Evolutionary conservation across 2,113 vertebrate genomes (phyloP), one percentile per base, ranked within the genome.

Genomic region (Thalassoma bifasciatum): DNA sequence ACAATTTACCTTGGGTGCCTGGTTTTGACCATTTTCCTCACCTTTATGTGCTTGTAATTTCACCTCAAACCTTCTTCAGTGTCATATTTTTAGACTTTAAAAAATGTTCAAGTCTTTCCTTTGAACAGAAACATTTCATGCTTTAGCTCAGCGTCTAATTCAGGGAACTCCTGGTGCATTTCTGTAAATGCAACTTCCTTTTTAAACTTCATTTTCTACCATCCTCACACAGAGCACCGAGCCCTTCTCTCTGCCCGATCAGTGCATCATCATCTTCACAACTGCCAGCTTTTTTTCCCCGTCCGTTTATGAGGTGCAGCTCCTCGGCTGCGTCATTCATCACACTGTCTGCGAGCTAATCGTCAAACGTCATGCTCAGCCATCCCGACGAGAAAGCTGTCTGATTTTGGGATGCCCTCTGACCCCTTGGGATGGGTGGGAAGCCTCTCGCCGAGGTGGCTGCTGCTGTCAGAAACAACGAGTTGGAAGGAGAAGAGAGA

Each of bases 361-460:
- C 36, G 46, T 75, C 80, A 72, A 79, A 83, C 34, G 77, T 89
- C 80, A 75, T 37, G n/a, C 77, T 80, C 74, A 64, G 61, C 53
- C 24, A 0, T 75, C 72, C 56, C 74, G 83, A 89, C 80, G 76
- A 26, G 70, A 46, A 2, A n/a, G 42, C 42, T 44, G 79, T 75
- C 66, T 86, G 78, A 82, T 82, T 69, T 13, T 51, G 69, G 61
- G 79, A 60, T 68, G 83, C 60, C 70, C 65, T 82, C 60, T 71
- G 73, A 75, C 77, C 40, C 23, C 46, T 36, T 23, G 69, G 66
- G 69, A 77, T 75, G 66, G 10, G 53, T 12, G 19, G 64, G 83
- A 82, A 58, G 79, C 17, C 40, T 70, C 62, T 57, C 12, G 3
- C 53, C 23, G 66, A 87, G 86, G 84, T 61, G 78, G 85, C 60